Percentiles rank a stretch among this genome's conserved stretches.
phyloP scores from a whole-genome alignment of 2,113 vertebrate genomes.

The Speoplatyrhinus poulsoni region DNA sequence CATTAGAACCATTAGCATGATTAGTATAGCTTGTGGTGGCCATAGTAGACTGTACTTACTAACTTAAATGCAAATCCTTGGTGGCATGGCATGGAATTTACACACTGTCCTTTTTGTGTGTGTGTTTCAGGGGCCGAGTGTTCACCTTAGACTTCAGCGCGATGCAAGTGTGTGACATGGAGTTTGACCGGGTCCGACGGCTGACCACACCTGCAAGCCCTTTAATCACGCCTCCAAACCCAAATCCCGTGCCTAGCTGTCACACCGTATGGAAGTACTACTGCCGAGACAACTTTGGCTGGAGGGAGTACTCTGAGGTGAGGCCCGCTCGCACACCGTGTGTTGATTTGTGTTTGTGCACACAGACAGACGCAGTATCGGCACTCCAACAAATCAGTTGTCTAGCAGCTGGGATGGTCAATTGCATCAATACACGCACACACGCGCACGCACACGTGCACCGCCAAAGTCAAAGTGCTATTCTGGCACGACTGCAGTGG shows the following conservation, averaged over 20 bases:
- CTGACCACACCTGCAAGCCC: constrained; percentile 86
- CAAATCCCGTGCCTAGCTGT: constrained; percentile 81
- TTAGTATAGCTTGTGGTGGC: too few species aligned
- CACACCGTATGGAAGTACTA: constrained; percentile 97
- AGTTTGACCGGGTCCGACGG: constrained; percentile 91
- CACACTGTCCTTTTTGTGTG: background rate
- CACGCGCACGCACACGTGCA: background rate
- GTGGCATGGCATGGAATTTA: too few species aligned
- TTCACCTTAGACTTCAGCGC: constrained; percentile 89
- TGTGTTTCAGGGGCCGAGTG: constrained; percentile 83
- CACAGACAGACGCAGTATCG: constrained; percentile 44
- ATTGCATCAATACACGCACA: constrained; percentile 36
- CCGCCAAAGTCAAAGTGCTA: background rate
- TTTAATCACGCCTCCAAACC: constrained; percentile 69
- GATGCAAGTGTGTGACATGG: constrained; percentile 88
- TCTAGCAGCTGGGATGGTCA: constrained; percentile 2
- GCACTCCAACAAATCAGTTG: constrained; percentile 32
- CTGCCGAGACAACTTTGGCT: constrained; percentile 99
- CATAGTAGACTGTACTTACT: too few species aligned
- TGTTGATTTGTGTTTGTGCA: constrained; percentile 12
- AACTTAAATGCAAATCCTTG: too few species aligned
- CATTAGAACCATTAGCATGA: too few species aligned
- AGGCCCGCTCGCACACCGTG: constrained; percentile 26
- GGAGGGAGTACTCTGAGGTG: constrained; percentile 99
- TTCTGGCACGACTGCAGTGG: constrained; percentile 4